Evolutionary conservation across 2,888 invertebrate species (phyloP).

Genomic region (Geotrupes spiniger): DNA sequence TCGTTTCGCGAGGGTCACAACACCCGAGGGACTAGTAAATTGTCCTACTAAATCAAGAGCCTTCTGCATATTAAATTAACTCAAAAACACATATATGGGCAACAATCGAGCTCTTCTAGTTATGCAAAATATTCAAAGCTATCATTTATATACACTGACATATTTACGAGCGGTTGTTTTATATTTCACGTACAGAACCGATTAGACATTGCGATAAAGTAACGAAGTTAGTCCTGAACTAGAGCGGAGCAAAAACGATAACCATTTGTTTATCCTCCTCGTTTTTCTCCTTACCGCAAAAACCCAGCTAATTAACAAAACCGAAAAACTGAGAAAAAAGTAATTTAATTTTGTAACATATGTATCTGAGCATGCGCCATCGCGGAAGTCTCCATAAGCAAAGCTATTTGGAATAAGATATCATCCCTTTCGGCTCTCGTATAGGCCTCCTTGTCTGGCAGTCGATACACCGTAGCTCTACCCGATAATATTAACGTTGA

Average conservation of each 20-base stretch:
- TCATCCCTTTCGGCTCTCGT: constrained; percentile 27
- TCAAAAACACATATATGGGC: constrained; percentile 2
- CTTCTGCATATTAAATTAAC: constrained; percentile 1
- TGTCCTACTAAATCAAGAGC: constrained; percentile 2
- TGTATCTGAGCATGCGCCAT: constrained; percentile 22
- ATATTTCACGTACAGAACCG: constrained; percentile 8
- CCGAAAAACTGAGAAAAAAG: constrained; percentile 30
- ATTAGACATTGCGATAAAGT: constrained; percentile 9
- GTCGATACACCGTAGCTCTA: constrained; percentile 34
- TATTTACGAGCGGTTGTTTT: constrained; percentile 16
- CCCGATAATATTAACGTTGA: constrained; percentile 30
- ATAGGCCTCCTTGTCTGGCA: constrained; percentile 26
- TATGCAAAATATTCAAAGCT: not conserved
- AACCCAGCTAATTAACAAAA: constrained; percentile 26
- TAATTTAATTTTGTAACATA: constrained; percentile 32
- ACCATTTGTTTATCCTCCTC: constrained; percentile 17
- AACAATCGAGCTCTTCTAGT: not conserved
- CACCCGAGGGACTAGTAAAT: constrained; percentile 2
- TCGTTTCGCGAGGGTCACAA: constrained; percentile 5
- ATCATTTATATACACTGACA: constrained; percentile 3
- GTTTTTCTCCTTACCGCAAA: constrained; percentile 15
- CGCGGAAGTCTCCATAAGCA: constrained; percentile 17
- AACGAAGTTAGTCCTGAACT: constrained; percentile 15
- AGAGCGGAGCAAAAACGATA: constrained; percentile 13
- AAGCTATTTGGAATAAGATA: constrained; percentile 29